Evolutionary conservation across 2,888 invertebrate species (phyloP).

Genomic region (Coecobrya sp.): DNA sequence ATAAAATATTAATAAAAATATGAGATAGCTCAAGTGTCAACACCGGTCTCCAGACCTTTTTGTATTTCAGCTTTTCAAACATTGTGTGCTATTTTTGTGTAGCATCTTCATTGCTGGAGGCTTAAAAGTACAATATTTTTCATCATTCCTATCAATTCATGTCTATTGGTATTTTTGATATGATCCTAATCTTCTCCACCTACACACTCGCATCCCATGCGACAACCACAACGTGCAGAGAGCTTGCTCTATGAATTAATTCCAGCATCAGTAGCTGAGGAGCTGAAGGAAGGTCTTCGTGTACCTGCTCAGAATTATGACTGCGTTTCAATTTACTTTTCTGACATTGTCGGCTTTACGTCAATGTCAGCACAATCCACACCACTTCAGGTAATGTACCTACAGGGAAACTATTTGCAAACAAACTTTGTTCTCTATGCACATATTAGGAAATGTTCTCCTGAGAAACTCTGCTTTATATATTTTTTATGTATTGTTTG

Average conservation of each 20-base stretch:
- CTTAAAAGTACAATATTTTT: too few relatives aligned
- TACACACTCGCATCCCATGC: background rate
- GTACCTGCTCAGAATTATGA: constrained; percentile 95
- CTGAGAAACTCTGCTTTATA: background rate
- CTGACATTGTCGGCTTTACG: constrained; percentile 94
- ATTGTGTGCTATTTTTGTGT: too few relatives aligned
- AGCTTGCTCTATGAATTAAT: constrained; percentile 96
- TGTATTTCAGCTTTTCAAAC: too few relatives aligned
- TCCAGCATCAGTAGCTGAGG: constrained; percentile 95
- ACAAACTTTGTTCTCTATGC: background rate
- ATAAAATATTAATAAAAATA: background rate
- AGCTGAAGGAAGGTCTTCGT: constrained; percentile 94
- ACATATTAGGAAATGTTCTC: background rate
- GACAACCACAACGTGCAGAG: constrained; percentile 89
- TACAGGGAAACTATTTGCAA: background rate
- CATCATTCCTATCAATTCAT: background rate
- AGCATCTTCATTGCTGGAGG: too few relatives aligned
- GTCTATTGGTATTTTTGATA: background rate
- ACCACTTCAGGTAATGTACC: constrained; percentile 91
- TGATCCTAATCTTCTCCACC: background rate
- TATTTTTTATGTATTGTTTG: constrained; percentile 7
- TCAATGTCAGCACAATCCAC: constrained; percentile 92
- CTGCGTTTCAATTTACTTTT: constrained; percentile 94
- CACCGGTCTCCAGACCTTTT: background rate
- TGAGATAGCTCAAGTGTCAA: background rate